Percentiles rank a stretch among this genome's conserved stretches.
phyloP scores from a whole-genome alignment of 2,113 vertebrate species.

The Ariopsis seemanni region DNA sequence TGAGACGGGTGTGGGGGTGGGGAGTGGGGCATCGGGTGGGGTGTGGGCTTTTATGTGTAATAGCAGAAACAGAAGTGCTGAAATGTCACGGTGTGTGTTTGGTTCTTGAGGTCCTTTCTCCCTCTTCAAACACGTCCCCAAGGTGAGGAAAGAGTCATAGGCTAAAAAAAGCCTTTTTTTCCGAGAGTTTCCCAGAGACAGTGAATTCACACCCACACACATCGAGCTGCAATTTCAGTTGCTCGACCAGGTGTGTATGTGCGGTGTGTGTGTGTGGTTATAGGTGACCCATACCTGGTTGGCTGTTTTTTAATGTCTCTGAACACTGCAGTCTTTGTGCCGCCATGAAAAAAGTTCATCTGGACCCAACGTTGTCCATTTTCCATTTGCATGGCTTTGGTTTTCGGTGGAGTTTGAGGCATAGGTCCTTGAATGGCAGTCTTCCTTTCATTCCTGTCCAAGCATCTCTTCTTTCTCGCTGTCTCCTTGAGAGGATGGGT shows the following conservation, averaged over 20 bases:
- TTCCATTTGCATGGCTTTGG: constrained; percentile 15
- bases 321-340: constrained; percentile 70
- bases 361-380: constrained; percentile 17
- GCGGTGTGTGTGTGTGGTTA: constrained; percentile 60
- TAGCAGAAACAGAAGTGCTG: constrained; percentile 51
- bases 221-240: constrained; percentile 46
- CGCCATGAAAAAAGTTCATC: constrained; percentile 36
- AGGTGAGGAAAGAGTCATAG: constrained; percentile 42
- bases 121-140: constrained; percentile 13
- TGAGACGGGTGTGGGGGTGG: neutral
- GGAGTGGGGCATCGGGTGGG: neutral
- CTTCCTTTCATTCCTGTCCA: constrained; percentile 47
- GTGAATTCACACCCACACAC: constrained; percentile 33
- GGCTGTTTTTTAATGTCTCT: constrained; percentile 68
- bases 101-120: constrained; percentile 21
- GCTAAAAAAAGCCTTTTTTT: constrained; percentile 43
- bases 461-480: constrained; percentile 36
- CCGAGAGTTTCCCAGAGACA: constrained; percentile 37
- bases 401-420: constrained; percentile 8
- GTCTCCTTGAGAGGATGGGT: constrained; percentile 62
- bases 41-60: neutral
- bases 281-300: constrained; percentile 69
- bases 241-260: constrained; percentile 55
- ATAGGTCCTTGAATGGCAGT: neutral
- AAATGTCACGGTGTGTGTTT: constrained; percentile 59